A percentile compares a stretch with the other conserved stretches of the same genome.
Evolutionary conservation across 2,797 vertebrate species (phyloP).

Genomic region (Crotalus adamanteus): DNA sequence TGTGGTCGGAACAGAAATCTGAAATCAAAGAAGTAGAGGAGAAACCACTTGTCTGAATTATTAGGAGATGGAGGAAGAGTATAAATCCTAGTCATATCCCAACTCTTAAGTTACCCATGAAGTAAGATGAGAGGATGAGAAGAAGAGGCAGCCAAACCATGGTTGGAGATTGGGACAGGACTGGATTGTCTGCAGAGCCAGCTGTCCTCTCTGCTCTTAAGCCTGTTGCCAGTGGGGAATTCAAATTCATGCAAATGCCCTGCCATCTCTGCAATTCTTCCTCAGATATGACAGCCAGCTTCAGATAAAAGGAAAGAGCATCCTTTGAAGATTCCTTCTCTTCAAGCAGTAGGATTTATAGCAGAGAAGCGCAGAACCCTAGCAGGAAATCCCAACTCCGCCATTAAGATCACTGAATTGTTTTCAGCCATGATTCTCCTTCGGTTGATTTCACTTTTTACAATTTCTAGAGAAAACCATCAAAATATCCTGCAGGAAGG

Average conservation of each 20-base stretch:
- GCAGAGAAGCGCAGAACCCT: accelerated
- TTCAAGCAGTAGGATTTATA: background rate
- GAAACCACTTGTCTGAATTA: background rate
- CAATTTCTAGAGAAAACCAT: no score
- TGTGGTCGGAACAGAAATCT: background rate
- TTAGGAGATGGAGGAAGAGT: accelerated
- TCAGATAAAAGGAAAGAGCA: background rate
- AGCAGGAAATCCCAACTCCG: accelerated
- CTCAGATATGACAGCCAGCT: background rate
- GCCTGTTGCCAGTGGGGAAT: background rate
- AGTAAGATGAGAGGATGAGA: background rate
- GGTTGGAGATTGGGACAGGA: background rate
- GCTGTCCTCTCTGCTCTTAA: background rate
- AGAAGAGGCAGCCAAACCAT: background rate
- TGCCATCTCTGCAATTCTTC: background rate
- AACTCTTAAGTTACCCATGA: no score
- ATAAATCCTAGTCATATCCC: background rate
- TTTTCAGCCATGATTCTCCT: no score
- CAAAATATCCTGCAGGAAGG: no score
- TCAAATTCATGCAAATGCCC: background rate
- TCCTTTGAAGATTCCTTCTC: background rate
- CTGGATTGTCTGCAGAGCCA: background rate
- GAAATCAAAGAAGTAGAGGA: background rate
- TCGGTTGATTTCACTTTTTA: no score
- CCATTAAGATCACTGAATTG: no score